A percentile compares a stretch with the other conserved stretches of the same genome.
Conservation (phyloP, 2,888 invertebrate species). For the Melanophora roralis region DNA sequence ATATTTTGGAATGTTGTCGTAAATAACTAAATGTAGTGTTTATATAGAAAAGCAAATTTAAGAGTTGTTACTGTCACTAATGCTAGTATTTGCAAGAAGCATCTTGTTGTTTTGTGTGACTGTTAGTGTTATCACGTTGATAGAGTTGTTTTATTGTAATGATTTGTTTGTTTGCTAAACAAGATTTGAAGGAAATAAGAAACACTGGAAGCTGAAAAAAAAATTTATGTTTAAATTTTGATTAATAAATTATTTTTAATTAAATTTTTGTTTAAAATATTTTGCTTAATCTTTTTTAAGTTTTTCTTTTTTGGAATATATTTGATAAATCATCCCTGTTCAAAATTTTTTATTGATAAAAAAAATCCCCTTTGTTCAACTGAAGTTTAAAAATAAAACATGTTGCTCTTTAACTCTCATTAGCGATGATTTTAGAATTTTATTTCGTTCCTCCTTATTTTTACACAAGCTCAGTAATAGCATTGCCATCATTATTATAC, state of each 20-base stretch:
- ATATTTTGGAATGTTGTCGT: not conserved
- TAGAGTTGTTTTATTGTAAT: not conserved
- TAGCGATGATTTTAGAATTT: not conserved
- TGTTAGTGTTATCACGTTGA: conserved; percentile 28
- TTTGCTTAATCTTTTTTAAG: no score
- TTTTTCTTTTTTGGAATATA: no score
- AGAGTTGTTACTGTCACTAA: not conserved
- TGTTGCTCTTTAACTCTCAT: not conserved
- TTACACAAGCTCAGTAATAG: not conserved
- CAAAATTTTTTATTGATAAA: no score
- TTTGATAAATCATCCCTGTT: no score
- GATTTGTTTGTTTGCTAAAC: not conserved
- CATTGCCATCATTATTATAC: conserved; percentile 3
- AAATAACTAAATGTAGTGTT: not conserved
- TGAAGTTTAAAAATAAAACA: no score
- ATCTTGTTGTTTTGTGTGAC: conserved; percentile 1
- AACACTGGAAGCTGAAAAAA: no score
- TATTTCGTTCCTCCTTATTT: not conserved
- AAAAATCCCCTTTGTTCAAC: no score
- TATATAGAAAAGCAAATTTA: not conserved
- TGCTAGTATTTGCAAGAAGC: not conserved
- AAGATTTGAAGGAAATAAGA: not conserved
- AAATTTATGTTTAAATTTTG: no score
- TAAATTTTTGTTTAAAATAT: no score
- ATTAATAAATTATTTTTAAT: no score